These are phyloP conservation scores for Antheraea assamensis DNA, from an alignment of 2,888 invertebrate genomes.

Conservation along the genomic window DNA sequence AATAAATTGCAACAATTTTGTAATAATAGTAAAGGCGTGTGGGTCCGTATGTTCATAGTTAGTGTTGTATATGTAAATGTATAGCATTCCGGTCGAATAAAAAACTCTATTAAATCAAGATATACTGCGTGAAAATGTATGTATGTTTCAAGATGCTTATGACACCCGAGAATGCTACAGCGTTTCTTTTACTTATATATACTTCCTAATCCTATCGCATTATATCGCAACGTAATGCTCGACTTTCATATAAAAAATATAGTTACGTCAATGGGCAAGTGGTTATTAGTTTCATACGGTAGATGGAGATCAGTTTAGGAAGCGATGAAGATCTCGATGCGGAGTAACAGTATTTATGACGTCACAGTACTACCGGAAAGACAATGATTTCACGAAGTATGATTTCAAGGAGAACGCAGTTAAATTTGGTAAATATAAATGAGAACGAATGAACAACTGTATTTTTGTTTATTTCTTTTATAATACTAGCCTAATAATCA, in stretches of 20 bases:
- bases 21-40: too few species aligned
- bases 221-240: background rate
- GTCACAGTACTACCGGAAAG: background rate
- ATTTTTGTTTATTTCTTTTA: background rate
- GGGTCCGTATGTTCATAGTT: too few species aligned
- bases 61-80: too few species aligned
- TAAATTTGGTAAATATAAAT: background rate
- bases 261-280: background rate
- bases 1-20: too few species aligned
- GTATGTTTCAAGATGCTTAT: background rate
- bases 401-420: background rate
- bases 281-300: background rate
- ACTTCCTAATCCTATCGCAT: too few species aligned
- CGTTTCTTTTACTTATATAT: background rate
- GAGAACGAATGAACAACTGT: background rate
- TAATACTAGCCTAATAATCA: too few species aligned
- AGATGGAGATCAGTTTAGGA: slow-evolving; percentile 3
- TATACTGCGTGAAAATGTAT: too few species aligned
- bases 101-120: too few species aligned
- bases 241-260: background rate
- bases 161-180: background rate
- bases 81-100: too few species aligned
- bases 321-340: background rate
- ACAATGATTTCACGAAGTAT: background rate
- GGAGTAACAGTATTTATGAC: background rate